Conservation (phyloP, 2,113 vertebrate species). For the Shinisaurus crocodilurus region DNA sequence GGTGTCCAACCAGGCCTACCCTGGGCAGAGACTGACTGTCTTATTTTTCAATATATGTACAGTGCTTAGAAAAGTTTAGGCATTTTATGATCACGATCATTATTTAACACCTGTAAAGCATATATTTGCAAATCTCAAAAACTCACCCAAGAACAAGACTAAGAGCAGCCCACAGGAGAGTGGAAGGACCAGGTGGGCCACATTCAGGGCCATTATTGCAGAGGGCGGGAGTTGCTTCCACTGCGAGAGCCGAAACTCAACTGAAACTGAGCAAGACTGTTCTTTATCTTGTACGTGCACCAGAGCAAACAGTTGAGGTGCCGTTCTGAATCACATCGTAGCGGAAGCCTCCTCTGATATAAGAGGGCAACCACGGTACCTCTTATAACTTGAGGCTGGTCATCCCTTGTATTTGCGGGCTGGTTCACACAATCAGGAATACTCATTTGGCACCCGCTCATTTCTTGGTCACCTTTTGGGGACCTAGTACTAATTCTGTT, state of each 20-base stretch:
- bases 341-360: background rate
- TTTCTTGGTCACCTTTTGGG: background rate
- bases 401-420: background rate
- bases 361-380: background rate
- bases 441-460: background rate
- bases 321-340: background rate
- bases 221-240: too few species aligned
- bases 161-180: background rate
- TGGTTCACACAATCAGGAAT: background rate
- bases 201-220: background rate
- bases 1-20: too few species aligned
- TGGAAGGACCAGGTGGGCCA: too few species aligned
- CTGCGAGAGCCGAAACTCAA: background rate
- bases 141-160: conserved; percentile 1
- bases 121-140: background rate
- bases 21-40: background rate
- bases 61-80: background rate
- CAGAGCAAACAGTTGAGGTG: conserved; percentile 9
- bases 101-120: background rate
- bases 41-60: background rate
- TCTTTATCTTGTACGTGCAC: conserved; percentile 3
- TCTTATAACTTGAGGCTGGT: background rate
- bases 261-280: background rate
- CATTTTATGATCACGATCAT: background rate
- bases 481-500: background rate